Evolutionary conservation across 2,888 invertebrate species (phyloP).

Genomic region (Adelphocoris suturalis): DNA sequence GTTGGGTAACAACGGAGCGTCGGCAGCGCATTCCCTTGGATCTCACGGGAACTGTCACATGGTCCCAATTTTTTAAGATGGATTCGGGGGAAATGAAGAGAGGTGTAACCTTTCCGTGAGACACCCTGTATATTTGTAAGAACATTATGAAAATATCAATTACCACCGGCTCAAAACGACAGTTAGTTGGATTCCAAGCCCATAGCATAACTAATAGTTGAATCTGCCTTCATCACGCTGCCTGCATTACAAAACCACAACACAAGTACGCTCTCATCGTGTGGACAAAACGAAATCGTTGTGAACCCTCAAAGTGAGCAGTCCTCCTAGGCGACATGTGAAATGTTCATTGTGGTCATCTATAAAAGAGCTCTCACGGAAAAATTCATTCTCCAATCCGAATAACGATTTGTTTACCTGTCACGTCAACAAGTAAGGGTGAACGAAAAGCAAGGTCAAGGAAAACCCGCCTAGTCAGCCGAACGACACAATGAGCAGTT

Average conservation of each 20-base stretch:
- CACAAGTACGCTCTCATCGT: not conserved
- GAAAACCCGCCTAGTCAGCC: constrained; percentile 29
- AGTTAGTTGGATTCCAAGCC: too few relatives aligned
- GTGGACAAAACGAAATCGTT: not conserved
- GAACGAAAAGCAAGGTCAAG: constrained; percentile 1
- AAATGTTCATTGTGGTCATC: not conserved
- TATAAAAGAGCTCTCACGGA: constrained; percentile 1
- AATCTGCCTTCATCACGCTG: not conserved
- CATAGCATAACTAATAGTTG: too few relatives aligned
- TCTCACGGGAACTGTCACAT: too few relatives aligned
- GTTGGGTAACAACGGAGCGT: too few relatives aligned
- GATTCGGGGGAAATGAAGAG: too few relatives aligned
- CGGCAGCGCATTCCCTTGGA: too few relatives aligned
- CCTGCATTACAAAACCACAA: not conserved
- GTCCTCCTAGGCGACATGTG: constrained; percentile 8
- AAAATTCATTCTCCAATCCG: constrained; percentile 28
- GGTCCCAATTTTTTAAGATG: too few relatives aligned
- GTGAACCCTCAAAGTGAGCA: not conserved
- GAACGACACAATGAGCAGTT: constrained; percentile 48
- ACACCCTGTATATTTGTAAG: too few relatives aligned
- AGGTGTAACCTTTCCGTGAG: too few relatives aligned
- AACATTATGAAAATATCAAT: too few relatives aligned
- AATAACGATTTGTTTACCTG: constrained; percentile 68
- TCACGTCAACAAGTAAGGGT: constrained; percentile 51
- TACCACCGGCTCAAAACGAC: too few relatives aligned